Percentiles rank a stretch among this genome's conserved stretches.
These are phyloP conservation scores for Rhynchotus rufescens DNA, from an alignment of 2,797 vertebrate species.

Conservation along the genomic window DNA sequence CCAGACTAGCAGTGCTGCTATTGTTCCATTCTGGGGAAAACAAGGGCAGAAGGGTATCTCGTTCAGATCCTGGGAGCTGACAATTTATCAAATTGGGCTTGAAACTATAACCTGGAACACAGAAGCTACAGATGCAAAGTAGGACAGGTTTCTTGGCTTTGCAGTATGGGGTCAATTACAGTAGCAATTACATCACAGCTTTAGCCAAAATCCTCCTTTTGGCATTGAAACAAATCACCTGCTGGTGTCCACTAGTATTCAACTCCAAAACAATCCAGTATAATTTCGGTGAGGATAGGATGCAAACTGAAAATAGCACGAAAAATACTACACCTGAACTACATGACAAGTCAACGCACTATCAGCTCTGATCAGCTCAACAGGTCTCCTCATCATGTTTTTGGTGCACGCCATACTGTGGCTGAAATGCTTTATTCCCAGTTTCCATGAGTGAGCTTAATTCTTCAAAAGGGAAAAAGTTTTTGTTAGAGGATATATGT, in stretches of 20 bases:
- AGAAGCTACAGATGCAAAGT: neutral
- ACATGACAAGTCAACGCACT: neutral
- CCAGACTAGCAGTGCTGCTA: neutral
- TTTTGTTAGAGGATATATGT: neutral
- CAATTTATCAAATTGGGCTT: neutral
- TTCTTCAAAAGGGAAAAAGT: neutral
- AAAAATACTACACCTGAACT: conserved; percentile 6
- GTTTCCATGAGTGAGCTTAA: neutral
- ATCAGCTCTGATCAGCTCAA: neutral
- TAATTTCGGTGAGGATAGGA: neutral
- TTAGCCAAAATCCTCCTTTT: conserved; percentile 58
- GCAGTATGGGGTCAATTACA: conserved; percentile 23
- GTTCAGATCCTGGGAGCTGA: neutral
- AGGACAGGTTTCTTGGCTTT: conserved; percentile 26
- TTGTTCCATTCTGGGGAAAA: neutral
- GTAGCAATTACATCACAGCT: conserved; percentile 5
- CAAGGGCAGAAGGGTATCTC: neutral
- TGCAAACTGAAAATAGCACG: neutral
- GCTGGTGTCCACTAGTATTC: conserved; percentile 5
- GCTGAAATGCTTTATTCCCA: neutral
- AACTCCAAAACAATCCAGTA: neutral
- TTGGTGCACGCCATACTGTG: neutral
- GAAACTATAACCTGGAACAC: conserved; percentile 17
- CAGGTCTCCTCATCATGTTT: neutral
- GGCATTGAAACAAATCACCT: conserved; percentile 29